phyloP scores from a whole-genome alignment of 1,140 invertebrate genomes.

The Drosophila busckii region DNA sequence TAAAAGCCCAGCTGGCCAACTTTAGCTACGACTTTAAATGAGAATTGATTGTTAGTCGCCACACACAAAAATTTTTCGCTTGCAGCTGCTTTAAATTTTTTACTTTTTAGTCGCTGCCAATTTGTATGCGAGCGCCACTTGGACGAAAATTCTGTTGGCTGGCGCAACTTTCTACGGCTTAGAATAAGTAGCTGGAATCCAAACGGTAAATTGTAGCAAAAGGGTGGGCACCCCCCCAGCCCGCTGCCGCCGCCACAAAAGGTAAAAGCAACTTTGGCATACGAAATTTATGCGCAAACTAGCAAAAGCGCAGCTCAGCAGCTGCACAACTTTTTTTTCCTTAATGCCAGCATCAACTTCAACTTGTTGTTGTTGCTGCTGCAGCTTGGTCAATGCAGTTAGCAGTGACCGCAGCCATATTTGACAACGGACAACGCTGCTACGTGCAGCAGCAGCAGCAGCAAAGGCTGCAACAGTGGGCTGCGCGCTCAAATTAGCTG shows the following conservation, averaged over 20 bases:
- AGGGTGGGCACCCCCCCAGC: too few species aligned
- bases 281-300: slow-evolving; percentile 58
- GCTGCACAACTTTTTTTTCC: slow-evolving; percentile 26
- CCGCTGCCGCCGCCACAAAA: too few species aligned
- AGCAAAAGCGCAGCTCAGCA: slow-evolving; percentile 8
- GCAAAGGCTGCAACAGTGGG: too few species aligned
- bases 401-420: slow-evolving; percentile 68
- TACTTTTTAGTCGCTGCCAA: too few species aligned
- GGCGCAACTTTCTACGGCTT: neutral
- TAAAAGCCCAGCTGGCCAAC: too few species aligned
- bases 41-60: too few species aligned
- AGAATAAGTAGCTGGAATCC: slow-evolving; percentile 1
- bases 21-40: too few species aligned
- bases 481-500: too few species aligned
- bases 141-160: slow-evolving; percentile 2
- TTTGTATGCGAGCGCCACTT: slow-evolving; percentile 17
- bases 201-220: slow-evolving; percentile 46
- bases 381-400: slow-evolving; percentile 26
- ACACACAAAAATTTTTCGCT: too few species aligned
- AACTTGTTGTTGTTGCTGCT: slow-evolving; percentile 16
- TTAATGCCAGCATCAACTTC: too few species aligned
- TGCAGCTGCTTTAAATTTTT: too few species aligned
- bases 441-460: slow-evolving; percentile 53
- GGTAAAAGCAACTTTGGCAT: slow-evolving; percentile 64
- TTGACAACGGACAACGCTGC: slow-evolving; percentile 52